Base-by-base conservation (phyloP, 2,888 invertebrate genomes). In the Sericinus montela region DNA sequence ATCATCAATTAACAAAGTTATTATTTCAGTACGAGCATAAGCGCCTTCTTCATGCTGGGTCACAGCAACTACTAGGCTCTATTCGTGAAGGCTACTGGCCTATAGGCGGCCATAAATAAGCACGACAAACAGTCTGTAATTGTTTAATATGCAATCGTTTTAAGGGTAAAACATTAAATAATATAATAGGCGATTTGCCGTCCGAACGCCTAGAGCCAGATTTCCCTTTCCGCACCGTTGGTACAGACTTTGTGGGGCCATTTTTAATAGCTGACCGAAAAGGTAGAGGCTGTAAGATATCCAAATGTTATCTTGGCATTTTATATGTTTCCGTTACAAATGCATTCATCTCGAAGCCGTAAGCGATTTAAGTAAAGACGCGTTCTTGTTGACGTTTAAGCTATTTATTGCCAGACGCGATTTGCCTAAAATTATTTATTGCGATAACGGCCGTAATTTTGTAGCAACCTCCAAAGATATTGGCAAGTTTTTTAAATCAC, bases 391-490 rank as follows among this genome's bases (percentile, higher is more conserved):
- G n/a, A 19, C 37, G 8, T 19, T 37, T 9, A 9, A 19, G n/a
- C 15, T 9, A 10, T 37, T 19, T 5, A 19, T 37, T 9, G 16
- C 19, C 1, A 15, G 37, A 6, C 8, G 37, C 1, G 37, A n/a
- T n/a, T 16, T 19, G 37, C 9, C 37, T 19, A 10, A 19, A 37
- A 16, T 19, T 1, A 37, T 37, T 3, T n/a, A 19, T 11, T 37
- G 37, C 38, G 38, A 25, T 14, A 23, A 40, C 29, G 38, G 15
- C 6, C 30, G 13, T n/a, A 28, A 40, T 28, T 40, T 15, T 40
- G 19, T 19, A 9, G 9, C 25, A 28, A n/a, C 37, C 45, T 53
- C 54, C 3, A 19, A 37, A 11, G 19, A 37, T 5, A n/a, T 5
- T 19, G 19, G 5, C 19, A 19, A n/a, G n/a, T n/a, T n/a, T n/a